Evolutionary conservation across 2,888 invertebrate genomes (phyloP).

Genomic region (Halictus quadricinctus): DNA sequence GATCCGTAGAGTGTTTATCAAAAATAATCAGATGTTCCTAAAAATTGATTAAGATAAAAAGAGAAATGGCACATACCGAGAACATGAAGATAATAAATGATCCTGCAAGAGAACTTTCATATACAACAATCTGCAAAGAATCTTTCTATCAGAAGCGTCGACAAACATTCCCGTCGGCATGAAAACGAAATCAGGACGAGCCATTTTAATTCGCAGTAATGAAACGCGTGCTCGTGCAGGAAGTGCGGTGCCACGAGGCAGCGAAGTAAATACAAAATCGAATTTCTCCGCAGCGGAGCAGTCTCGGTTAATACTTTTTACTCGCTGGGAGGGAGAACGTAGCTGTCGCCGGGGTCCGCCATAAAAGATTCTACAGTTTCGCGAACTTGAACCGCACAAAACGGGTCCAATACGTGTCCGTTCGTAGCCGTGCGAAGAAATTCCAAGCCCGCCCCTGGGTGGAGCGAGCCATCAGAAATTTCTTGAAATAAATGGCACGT

Average conservation of each 20-base stretch:
- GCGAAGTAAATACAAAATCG: background rate
- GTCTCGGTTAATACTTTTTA: background rate
- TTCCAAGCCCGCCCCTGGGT: background rate
- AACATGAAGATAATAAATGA: no score
- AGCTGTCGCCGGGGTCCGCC: background rate
- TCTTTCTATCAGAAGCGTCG: background rate
- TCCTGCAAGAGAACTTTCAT: no score
- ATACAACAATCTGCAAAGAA: no score
- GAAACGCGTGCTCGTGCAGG: background rate
- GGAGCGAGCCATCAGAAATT: conserved; percentile 1
- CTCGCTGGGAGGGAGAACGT: background rate
- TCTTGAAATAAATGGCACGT: background rate
- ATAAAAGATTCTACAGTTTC: background rate
- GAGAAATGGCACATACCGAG: no score
- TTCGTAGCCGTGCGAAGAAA: background rate
- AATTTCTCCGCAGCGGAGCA: background rate
- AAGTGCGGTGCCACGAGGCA: background rate
- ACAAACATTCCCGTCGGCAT: background rate
- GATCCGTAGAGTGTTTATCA: no score
- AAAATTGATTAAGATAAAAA: no score
- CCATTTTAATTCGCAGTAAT: background rate
- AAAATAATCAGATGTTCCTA: no score
- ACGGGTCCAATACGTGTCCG: background rate
- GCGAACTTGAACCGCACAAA: background rate
- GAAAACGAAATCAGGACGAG: background rate